Base-by-base conservation (phyloP, 2,113 vertebrate species). In the Coracopsis vasa region DNA sequence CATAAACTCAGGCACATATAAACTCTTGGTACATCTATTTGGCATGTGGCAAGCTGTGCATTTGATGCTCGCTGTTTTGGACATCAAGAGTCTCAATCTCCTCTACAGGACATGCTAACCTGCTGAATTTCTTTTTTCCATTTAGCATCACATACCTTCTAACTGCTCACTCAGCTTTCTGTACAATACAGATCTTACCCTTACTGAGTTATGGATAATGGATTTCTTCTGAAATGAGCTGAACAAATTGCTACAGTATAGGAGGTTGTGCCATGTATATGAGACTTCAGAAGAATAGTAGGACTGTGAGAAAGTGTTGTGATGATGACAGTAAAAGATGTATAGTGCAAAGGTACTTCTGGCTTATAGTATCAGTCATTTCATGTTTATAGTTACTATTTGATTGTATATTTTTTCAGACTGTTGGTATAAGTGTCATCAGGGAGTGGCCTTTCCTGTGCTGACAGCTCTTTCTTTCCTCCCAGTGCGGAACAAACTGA, bases 401-500 rank as follows among this genome's bases (percentile, higher is more conserved):
- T 67, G 53, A 45, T 35, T 54, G 45, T 75, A 6, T 29, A 66
- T 45, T 45, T 77, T 53, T 74, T 64, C 74, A 85, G 41, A 33
- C 33, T 71, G 47, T 75, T 81, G 45, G 74, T 51, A 0, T 42
- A 24, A 65, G 35, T 64, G 44, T 28, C n/a, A 21, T 62, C n/a
- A 31, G 44, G 56, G 78, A 75, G 88, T 24, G 73, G 62, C 60
- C 27, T 86, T 86, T 86, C 81, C 81, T 62, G 48, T 54, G 23
- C 80, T 97, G 95, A 97, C 81, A 70, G 56, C 29, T 95, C 45
- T 94, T 56, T 73, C 92, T 83, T 83, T 67, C 64, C 33, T 94
- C 73, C 64, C 96, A 99, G 99, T 99, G 98, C 99, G 99, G 99
- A 99, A 99, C 98, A 98, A 98, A 78, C 97, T 99, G 89, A 99